Evolutionary conservation across 2,888 invertebrate species (phyloP).

Genomic region (Cacoxenus indagator): DNA sequence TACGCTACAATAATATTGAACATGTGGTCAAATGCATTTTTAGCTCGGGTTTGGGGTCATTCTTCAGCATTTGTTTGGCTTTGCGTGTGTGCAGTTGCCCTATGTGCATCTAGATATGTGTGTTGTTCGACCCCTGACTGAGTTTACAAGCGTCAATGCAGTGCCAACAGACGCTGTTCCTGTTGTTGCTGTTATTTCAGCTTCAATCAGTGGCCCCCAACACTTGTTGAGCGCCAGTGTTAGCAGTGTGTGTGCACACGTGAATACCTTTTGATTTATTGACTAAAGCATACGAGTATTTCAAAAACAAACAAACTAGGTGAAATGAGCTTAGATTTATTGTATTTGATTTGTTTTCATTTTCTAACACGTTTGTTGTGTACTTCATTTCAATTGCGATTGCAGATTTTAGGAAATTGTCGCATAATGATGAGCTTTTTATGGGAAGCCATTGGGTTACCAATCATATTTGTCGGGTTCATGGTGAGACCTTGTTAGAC

Average conservation of each 20-base stretch:
- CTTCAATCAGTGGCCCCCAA: neutral
- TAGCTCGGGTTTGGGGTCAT: neutral
- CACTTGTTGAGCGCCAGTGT: neutral
- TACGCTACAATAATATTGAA: neutral
- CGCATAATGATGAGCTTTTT: too few species aligned
- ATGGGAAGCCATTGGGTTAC: too few species aligned
- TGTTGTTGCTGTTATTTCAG: neutral
- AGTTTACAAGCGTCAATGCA: neutral
- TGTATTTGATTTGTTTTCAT: neutral
- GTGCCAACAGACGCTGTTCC: neutral
- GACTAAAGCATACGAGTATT: neutral
- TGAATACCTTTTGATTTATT: constrained; percentile 16
- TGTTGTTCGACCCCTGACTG: neutral
- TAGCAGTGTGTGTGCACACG: constrained; percentile 1
- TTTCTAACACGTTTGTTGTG: too few species aligned
- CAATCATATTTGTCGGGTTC: too few species aligned
- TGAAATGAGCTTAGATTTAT: neutral
- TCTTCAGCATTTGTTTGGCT: too few species aligned
- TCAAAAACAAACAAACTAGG: neutral
- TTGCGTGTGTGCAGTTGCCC: neutral
- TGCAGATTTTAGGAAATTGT: too few species aligned
- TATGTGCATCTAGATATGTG: neutral
- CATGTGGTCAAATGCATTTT: neutral
- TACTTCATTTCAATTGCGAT: too few species aligned
- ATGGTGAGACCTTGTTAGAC: too few species aligned